A percentile compares a stretch with the other conserved stretches of the same genome.
These are phyloP conservation scores for Pseudomyrmex sp. DNA, from an alignment of 1,140 invertebrate species.

Conservation along the genomic window DNA sequence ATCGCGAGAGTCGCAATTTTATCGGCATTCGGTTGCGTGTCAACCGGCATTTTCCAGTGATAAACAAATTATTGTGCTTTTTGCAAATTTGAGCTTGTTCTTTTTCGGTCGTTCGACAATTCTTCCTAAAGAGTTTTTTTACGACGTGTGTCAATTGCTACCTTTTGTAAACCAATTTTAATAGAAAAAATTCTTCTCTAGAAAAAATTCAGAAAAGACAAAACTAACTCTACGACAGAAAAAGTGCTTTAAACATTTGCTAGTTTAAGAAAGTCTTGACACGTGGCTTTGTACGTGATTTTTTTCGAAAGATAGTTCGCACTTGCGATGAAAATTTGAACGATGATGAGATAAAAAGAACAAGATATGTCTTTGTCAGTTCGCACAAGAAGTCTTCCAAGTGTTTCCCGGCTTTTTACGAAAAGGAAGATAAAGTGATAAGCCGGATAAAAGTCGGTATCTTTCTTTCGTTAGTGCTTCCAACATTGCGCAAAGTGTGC, in stretches of 20 bases:
- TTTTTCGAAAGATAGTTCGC: no score
- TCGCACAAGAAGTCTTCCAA: conserved; percentile 24
- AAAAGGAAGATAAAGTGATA: neutral
- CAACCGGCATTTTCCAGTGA: neutral
- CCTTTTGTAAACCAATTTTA: neutral
- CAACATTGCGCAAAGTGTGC: neutral
- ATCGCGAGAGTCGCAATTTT: conserved; percentile 15
- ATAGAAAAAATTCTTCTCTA: neutral
- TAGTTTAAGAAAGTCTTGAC: no score
- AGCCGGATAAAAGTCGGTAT: neutral
- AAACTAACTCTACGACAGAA: no score
- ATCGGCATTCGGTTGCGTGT: no score
- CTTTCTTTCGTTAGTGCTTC: neutral
- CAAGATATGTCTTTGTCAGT: neutral
- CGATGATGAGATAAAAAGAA: no score
- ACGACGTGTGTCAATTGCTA: no score
- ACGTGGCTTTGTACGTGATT: no score
- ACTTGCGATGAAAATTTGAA: no score
- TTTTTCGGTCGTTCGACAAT: neutral
- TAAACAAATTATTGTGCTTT: conserved; percentile 9
- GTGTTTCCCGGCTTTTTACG: neutral
- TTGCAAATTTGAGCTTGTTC: neutral
- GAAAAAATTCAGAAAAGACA: no score
- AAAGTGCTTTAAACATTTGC: no score
- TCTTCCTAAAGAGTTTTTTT: neutral